Evolutionary conservation across 2,113 vertebrate species (phyloP).

Genomic region (Macrotis lagotis): DNA sequence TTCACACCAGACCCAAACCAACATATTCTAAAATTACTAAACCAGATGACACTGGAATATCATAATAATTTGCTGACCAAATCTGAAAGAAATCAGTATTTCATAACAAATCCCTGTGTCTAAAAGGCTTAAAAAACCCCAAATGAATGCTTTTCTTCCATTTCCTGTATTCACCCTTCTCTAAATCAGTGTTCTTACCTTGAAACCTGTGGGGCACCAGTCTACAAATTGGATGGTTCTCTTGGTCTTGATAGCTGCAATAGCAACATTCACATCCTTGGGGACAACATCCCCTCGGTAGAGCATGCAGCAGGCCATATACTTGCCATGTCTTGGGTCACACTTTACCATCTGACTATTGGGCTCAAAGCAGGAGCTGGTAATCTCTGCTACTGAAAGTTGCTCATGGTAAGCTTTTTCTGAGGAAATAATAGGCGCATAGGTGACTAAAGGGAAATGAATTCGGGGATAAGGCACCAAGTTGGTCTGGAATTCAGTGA

Average conservation of each 20-base stretch:
- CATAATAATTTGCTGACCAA: not conserved
- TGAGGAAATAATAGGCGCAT: constrained; percentile 85
- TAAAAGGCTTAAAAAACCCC: not conserved
- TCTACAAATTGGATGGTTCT: constrained; percentile 86
- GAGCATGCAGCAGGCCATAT: constrained; percentile 90
- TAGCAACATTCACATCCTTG: constrained; percentile 87
- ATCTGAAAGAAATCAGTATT: not conserved
- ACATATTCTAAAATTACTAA: constrained; percentile 4
- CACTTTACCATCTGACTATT: constrained; percentile 90
- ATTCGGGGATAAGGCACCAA: constrained; percentile 89
- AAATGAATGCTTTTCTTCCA: not conserved
- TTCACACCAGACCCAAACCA: not conserved
- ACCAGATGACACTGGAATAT: not conserved
- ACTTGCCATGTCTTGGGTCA: constrained; percentile 86
- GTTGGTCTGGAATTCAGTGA: constrained; percentile 89
- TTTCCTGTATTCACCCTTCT: not conserved
- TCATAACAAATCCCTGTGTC: not conserved
- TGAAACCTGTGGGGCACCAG: constrained; percentile 89
- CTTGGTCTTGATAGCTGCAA: constrained; percentile 87
- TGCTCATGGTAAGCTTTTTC: constrained; percentile 86
- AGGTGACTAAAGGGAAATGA: constrained; percentile 88
- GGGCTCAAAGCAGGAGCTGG: constrained; percentile 87
- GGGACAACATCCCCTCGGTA: constrained; percentile 86
- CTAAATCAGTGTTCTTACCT: constrained; percentile 73
- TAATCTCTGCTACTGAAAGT: constrained; percentile 87